These are phyloP conservation scores for Chrysodeixis includens DNA, from an alignment of 2,888 invertebrate species.

Conservation along the genomic window DNA sequence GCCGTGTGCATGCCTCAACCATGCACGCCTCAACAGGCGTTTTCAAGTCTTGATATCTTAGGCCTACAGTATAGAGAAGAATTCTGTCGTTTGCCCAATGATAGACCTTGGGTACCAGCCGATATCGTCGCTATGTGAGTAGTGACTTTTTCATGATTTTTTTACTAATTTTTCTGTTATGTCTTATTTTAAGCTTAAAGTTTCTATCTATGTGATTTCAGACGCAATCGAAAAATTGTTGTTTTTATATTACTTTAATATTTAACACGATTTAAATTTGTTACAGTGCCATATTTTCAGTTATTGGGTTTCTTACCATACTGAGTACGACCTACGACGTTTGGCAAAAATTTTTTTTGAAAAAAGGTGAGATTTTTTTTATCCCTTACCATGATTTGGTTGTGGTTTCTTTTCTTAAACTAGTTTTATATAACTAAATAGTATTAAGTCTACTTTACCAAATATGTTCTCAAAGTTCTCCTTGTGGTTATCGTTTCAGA, in stretches of 20 bases:
- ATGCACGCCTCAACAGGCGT: slow-evolving; percentile 68
- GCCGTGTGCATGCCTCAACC: slow-evolving; percentile 72
- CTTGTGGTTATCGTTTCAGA: slow-evolving; percentile 61
- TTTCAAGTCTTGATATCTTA: slow-evolving; percentile 52
- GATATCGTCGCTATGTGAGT: slow-evolving; percentile 77
- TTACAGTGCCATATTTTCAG: slow-evolving; percentile 63
- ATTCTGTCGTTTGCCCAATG: slow-evolving; percentile 71
- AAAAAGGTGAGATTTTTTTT: no score
- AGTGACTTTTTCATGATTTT: no score
- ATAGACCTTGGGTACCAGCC: slow-evolving; percentile 71
- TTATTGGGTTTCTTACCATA: slow-evolving; percentile 68
- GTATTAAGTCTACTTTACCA: not conserved
- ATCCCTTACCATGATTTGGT: no score
- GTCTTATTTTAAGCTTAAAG: no score
- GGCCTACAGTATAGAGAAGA: slow-evolving; percentile 62
- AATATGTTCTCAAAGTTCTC: not conserved
- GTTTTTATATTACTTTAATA: no score
- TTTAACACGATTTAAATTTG: not conserved
- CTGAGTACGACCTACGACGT: slow-evolving; percentile 69
- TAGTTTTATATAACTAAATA: no score
- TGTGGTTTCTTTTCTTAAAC: no score
- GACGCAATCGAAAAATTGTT: no score
- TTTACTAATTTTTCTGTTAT: no score
- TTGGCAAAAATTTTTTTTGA: slow-evolving; percentile 49
- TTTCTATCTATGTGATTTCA: no score